A percentile compares a stretch with the other conserved stretches of the same genome.
Evolutionary conservation across 2,888 invertebrate species (phyloP).

Genomic region (Arenicola marina): DNA sequence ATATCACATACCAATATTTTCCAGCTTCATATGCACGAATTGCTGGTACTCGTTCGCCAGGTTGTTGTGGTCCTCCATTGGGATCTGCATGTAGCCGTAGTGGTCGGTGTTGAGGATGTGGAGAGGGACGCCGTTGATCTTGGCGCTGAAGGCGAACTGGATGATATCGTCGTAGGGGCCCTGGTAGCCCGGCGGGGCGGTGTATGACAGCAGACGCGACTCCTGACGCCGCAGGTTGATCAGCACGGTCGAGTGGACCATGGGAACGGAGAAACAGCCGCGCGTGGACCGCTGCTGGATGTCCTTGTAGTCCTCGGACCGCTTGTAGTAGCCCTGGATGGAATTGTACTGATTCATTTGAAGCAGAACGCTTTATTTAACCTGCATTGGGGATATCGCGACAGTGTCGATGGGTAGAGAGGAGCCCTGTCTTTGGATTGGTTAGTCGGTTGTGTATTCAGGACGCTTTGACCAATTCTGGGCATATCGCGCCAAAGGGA

Average conservation of each 20-base stretch:
- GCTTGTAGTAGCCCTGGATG: conserved; percentile 70
- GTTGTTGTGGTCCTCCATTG: conserved; percentile 69
- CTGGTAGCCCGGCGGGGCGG: conserved; percentile 66
- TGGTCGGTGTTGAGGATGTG: conserved; percentile 79
- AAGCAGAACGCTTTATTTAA: no score
- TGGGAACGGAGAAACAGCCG: conserved; percentile 83
- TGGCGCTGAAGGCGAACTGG: conserved; percentile 71
- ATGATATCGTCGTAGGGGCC: conserved; percentile 91
- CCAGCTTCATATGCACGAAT: conserved; percentile 29
- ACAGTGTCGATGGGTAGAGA: no score
- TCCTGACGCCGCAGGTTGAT: conserved; percentile 71
- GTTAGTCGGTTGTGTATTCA: no score
- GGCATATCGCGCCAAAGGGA: background rate
- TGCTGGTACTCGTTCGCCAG: conserved; percentile 30
- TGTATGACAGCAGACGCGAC: conserved; percentile 76
- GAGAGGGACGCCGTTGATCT: conserved; percentile 56
- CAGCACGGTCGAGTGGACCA: conserved; percentile 88
- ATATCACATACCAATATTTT: conserved; percentile 24
- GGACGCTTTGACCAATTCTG: no score
- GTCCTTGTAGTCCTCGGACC: conserved; percentile 83
- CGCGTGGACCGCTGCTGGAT: conserved; percentile 69
- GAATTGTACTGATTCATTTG: no score
- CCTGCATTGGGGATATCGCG: no score
- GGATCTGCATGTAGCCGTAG: conserved; percentile 83
- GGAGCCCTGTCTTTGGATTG: no score